A percentile compares a stretch with the other conserved stretches of the same genome.
Conservation (phyloP, 2,888 invertebrate genomes). For the Hetaerina titia region DNA sequence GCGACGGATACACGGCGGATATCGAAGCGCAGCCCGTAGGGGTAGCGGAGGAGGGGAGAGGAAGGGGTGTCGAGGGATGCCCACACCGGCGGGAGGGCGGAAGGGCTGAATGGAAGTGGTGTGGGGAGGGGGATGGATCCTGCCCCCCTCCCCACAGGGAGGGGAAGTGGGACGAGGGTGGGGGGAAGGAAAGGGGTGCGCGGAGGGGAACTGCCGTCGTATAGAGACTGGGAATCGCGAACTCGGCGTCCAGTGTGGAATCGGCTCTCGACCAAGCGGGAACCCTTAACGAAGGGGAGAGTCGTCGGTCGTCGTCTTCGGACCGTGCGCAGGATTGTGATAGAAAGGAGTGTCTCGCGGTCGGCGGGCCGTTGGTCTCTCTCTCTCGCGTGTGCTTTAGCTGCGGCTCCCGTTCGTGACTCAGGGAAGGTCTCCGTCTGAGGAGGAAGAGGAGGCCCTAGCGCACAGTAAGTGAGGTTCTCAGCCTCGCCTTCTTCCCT, state of each 20-base stretch:
- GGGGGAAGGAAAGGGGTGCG: neutral
- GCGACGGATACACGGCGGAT: neutral
- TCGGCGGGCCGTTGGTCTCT: neutral
- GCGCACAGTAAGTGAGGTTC: neutral
- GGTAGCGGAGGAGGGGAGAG: neutral
- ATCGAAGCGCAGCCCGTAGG: neutral
- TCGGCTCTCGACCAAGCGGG: conserved; percentile 50
- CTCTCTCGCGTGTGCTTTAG: neutral
- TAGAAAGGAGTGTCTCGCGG: neutral
- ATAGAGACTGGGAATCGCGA: conserved; percentile 45
- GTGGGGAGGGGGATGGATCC: neutral
- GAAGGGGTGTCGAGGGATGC: neutral
- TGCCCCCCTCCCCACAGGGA: neutral
- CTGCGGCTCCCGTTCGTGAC: neutral
- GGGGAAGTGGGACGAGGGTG: conserved; percentile 14
- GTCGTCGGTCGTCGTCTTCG: neutral
- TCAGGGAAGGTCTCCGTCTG: neutral
- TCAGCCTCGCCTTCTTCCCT: neutral
- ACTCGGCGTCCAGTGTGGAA: conserved; percentile 58
- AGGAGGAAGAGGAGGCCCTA: neutral
- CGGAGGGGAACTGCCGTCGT: neutral
- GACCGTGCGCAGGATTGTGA: neutral
- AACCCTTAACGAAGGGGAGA: neutral
- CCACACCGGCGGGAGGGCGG: neutral
- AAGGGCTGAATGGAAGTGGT: conserved; percentile 53